phyloP scores from a whole-genome alignment of 2,797 vertebrate species.

The Echiichthys vipera region DNA sequence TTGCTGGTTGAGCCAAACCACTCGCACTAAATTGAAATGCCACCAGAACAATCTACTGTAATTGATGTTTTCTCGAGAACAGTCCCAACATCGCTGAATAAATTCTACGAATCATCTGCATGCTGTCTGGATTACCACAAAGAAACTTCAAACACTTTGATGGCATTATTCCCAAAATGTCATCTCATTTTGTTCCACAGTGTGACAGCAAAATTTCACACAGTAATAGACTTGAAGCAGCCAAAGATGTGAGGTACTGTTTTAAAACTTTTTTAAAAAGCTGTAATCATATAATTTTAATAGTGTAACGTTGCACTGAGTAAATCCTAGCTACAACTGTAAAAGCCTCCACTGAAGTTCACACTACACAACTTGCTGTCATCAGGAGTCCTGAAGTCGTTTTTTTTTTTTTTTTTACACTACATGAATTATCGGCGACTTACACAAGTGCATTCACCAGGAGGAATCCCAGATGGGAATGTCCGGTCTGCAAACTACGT shows the following conservation, averaged over 20 bases:
- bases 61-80: constrained; percentile 74
- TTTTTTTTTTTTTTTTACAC: too few relatives aligned
- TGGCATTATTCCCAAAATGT: constrained; percentile 57
- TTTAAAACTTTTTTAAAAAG: constrained; percentile 5
- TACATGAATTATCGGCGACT: too few relatives aligned
- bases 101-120: constrained; percentile 63
- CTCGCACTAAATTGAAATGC: constrained; percentile 60
- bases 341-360: constrained; percentile 10
- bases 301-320: neutral
- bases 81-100: constrained; percentile 59
- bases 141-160: constrained; percentile 66
- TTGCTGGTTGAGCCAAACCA: constrained; percentile 69
- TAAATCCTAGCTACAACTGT: neutral
- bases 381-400: too few relatives aligned
- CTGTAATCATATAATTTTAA: neutral
- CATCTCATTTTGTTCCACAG: constrained; percentile 31
- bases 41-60: constrained; percentile 74
- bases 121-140: constrained; percentile 59
- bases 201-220: constrained; percentile 34
- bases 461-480: too few relatives aligned
- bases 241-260: neutral
- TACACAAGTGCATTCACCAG: too few relatives aligned
- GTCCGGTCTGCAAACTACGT: too few relatives aligned
- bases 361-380: too few relatives aligned
- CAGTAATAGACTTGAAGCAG: neutral